Conservation (phyloP, 2,113 vertebrate genomes). For the Cheilinus undulatus region DNA sequence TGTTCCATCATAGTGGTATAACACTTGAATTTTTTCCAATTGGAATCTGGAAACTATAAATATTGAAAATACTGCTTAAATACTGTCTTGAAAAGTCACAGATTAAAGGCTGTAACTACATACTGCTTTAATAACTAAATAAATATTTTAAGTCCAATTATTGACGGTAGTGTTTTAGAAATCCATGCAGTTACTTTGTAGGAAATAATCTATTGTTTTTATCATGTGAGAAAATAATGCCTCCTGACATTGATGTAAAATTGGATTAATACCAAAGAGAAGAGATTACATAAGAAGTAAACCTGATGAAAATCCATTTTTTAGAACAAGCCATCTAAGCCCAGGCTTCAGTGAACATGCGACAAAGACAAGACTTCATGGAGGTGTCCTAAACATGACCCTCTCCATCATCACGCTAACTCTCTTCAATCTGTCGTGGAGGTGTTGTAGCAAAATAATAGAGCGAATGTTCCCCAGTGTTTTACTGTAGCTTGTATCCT, state of each 20-base stretch:
- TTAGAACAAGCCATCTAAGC: conserved; percentile 9
- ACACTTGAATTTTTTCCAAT: not conserved
- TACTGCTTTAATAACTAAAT: not conserved
- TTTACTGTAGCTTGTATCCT: conserved; percentile 41
- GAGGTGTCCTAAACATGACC: conserved; percentile 16
- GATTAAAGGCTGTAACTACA: not conserved
- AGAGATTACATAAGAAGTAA: conserved; percentile 36
- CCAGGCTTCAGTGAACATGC: conserved; percentile 12
- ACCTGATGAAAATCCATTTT: conserved; percentile 8
- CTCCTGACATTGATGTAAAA: conserved; percentile 5
- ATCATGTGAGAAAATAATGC: not conserved
- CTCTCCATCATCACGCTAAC: conserved; percentile 2
- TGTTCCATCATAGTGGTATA: not conserved
- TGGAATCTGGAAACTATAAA: too few species aligned
- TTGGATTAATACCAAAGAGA: conserved; percentile 31
- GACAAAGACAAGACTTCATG: conserved; percentile 17
- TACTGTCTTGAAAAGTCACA: not conserved
- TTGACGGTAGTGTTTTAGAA: not conserved
- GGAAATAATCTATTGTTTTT: not conserved
- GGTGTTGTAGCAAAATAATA: conserved; percentile 41
- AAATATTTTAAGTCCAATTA: conserved; percentile 12
- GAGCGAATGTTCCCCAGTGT: conserved; percentile 28
- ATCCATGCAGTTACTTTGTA: not conserved
- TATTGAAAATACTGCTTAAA: not conserved
- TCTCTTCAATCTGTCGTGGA: not conserved